Evolutionary conservation across 2,888 invertebrate genomes (phyloP), one percentile per base, ranked within the genome.

Genomic region (Troglohyphantes excavatus): DNA sequence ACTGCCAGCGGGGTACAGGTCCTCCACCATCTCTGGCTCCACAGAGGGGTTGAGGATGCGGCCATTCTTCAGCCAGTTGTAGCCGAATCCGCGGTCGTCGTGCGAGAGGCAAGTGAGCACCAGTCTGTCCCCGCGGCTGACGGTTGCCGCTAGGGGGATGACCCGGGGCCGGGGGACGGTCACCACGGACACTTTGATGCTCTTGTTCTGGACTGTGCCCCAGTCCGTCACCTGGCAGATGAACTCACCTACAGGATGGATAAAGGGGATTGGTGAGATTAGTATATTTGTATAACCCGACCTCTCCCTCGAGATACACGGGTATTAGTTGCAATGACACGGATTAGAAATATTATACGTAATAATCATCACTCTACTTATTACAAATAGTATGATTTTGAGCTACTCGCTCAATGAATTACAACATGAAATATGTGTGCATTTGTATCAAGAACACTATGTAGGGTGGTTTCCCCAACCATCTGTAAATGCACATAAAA

Each of bases 1-100:
- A 92, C 96, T 97, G 9, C 97, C 97, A 87, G 96, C 96, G 0
- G 97, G 97, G 93, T 96, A 96, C 29, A 97, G 94, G 92, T 97
- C 97, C 93, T 97, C 97, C 96, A 97, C 97, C 92, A 96, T 96
- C 92, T 96, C 96, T 0, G 81, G 83, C n/a, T 95, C 95, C 7
- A 67, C 73, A 0, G 86, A 82, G 3, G 91, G 91, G 70, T 89
- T 91, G 23, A 97, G 95, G n/a, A 97, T 94, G n/a, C 95, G 95
- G 86, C 95, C 95, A 92, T 97, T 97, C 91, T 96, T 95, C 0
- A 96, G 96, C 97, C 97, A 97, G 92, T 96, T 96, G 93, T 97
- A 97, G 5, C 97, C 97, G 81, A 96, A 94, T 23, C 46, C 83
- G 33, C 53, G 59, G 29, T 75, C 79, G 23, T 91, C 90, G 23